Evolutionary conservation across 2,888 invertebrate genomes (phyloP), one percentile per base, ranked within the genome.

Genomic region (Lepidochrysops patricia): DNA sequence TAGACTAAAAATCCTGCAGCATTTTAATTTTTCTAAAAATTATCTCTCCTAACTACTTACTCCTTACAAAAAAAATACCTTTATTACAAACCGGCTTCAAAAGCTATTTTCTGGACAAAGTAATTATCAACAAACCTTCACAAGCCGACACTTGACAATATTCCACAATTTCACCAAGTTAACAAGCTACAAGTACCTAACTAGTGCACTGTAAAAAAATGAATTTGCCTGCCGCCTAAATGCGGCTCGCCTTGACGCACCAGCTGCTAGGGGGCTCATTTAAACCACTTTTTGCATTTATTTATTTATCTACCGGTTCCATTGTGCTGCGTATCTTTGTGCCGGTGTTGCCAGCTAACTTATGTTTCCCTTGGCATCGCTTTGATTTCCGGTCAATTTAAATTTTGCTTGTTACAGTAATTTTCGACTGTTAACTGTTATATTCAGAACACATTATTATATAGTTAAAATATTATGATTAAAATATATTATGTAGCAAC

Each of bases 241-340:
- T 77, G 81, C 69, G 72, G 87, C 80, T 88, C 70, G 78, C 87
- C 87, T 86, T 87, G 87, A 82, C 73, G 73, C 71, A 75, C 79
- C 87, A 86, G 86, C 84, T 82, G 77, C 76, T 70, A 73, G 75
- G 80, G 81, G 80, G 76, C 78, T 80, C 83, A 81, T 76, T 79
- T 77, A 80, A 77, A 75, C 78, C 67, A 73, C 78, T 80, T 82
- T 82, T 82, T 82, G 73, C 70, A 67, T 66, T 72, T 70, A 74
- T 74, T 79, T 77, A 77, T 78, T 76, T 81, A 81, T 79, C 73
- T 79, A 79, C 81, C 75, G 76, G 78, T 76, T 79, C 71, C 76
- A 81, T 82, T 80, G 76, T 77, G 68, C 67, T 69, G 70, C 63
- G 64, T 63, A 66, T 65, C 63, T 64, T 63, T 66, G 66, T 61